Conservation (phyloP, 2,888 invertebrate genomes). For the Chloromyia formosa region DNA sequence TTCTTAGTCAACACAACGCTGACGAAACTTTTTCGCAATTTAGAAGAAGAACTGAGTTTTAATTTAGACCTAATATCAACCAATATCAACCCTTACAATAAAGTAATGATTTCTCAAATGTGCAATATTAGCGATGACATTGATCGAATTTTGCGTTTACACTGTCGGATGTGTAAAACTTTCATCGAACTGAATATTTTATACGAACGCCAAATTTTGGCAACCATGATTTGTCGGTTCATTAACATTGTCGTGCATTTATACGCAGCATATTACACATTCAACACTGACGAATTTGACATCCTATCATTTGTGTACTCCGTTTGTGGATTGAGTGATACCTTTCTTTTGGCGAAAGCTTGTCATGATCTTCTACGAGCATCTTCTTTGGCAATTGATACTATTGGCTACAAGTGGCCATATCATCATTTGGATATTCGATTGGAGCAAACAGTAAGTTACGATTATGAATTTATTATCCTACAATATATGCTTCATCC, state of each 20-base stretch:
- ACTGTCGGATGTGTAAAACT: slow-evolving; percentile 2
- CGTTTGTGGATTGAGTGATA: slow-evolving; percentile 4
- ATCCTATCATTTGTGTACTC: not conserved
- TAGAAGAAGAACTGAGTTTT: not conserved
- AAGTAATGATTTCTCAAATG: not conserved
- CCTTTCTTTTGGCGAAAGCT: slow-evolving; percentile 2
- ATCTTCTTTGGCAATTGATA: not conserved
- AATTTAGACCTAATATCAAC: not conserved
- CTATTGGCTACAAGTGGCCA: not conserved
- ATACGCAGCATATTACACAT: not conserved
- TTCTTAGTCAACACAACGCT: not conserved
- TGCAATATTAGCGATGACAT: slow-evolving; percentile 14
- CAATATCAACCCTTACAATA: not conserved
- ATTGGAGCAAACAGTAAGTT: slow-evolving; percentile 10
- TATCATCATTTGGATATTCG: not conserved
- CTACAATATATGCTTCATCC: not conserved
- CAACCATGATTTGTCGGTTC: not conserved
- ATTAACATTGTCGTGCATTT: not conserved
- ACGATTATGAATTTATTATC: not conserved
- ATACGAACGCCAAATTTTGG: slow-evolving; percentile 3
- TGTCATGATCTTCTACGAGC: not conserved
- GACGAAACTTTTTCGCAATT: not conserved
- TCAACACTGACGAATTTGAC: not conserved
- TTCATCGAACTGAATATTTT: not conserved
- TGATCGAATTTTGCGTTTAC: not conserved